Percentiles rank a stretch among this genome's conserved stretches.
phyloP scores from a whole-genome alignment of 1,140 invertebrate genomes.

The Drosophila saltans region DNA sequence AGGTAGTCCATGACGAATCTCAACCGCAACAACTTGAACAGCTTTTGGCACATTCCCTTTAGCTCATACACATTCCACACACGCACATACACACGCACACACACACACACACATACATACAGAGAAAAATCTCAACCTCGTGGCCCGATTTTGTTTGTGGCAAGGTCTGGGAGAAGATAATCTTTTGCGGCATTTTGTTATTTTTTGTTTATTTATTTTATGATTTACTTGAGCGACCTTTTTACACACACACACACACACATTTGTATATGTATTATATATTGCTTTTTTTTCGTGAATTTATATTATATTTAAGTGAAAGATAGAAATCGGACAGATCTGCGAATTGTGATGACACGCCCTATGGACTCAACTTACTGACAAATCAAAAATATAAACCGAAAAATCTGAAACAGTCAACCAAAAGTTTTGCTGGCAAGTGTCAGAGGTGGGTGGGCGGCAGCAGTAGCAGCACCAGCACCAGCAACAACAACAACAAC shows the following conservation, averaged over 20 bases:
- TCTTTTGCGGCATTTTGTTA: conserved; percentile 63
- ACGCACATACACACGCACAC: not conserved
- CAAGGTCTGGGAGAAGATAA: conserved; percentile 49
- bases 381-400: not conserved
- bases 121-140: conserved; percentile 11
- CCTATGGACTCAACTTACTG: conserved; percentile 6
- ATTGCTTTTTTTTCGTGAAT: conserved; percentile 17
- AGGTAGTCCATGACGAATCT: conserved; percentile 22
- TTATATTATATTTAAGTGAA: conserved; percentile 67
- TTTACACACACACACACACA: conserved; percentile 9
- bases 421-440: not conserved
- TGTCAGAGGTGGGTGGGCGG: conserved; percentile 42
- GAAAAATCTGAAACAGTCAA: not conserved
- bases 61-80: conserved; percentile 11
- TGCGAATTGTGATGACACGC: conserved; percentile 29
- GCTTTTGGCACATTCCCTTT: conserved; percentile 19
- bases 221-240: conserved; percentile 60
- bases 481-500: not conserved
- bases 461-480: not conserved
- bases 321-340: conserved; percentile 63
- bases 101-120: not conserved
- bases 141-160: conserved; percentile 12
- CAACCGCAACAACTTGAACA: conserved; percentile 13
- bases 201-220: conserved; percentile 54
- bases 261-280: not conserved